Base-by-base conservation (phyloP, 2,113 vertebrate genomes). In the Tylochromis polylepis region DNA sequence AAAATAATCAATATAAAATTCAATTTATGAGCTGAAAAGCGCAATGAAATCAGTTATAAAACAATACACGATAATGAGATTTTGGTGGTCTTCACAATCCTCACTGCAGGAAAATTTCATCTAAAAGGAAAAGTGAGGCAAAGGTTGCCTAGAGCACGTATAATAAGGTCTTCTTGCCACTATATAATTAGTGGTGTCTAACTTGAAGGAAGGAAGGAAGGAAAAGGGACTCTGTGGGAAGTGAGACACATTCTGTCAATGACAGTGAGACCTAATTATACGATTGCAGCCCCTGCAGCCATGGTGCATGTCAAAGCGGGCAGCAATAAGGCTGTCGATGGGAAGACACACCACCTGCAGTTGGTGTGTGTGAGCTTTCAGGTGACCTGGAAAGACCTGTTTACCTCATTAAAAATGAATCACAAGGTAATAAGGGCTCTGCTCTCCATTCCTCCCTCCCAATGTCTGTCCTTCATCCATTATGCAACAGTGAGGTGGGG, bases 391-490 rank as follows among this genome's bases (percentile, higher is more conserved):
- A 92, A 94, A 95, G 94, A 95, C 94, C 95, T 94, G 95, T 95
- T 95, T 95, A 93, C 93, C 92, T 95, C 95, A 96, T 96, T 96
- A 95, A 96, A 96, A 95, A 96, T 96, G 55, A 95, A 96, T 95
- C 93, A 92, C 80, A 93, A 96, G 94, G 93, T 95, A 96, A 96
- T 96, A 95, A 93, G 93, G 93, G 87, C 88, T 88, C 85, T 8
- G 2, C 82, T 81, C 72, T n/a, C 85, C 82, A 31, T 38, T 60
- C 86, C 82, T 81, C 87, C 87, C 55, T 87, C 78, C 87, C 85
- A 62, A 87, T 81, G 91, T 87, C 95, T 95, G 91, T 90, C 87
- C 88, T 92, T 94, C 95, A 97, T 96, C 86, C 87, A 96, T 97
- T 91, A 97, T 97, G 95, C 93, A 96, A 91, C 79, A 93, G 90